phyloP scores from a whole-genome alignment of 2,113 vertebrate species.

The Lophotis ruficrista region DNA sequence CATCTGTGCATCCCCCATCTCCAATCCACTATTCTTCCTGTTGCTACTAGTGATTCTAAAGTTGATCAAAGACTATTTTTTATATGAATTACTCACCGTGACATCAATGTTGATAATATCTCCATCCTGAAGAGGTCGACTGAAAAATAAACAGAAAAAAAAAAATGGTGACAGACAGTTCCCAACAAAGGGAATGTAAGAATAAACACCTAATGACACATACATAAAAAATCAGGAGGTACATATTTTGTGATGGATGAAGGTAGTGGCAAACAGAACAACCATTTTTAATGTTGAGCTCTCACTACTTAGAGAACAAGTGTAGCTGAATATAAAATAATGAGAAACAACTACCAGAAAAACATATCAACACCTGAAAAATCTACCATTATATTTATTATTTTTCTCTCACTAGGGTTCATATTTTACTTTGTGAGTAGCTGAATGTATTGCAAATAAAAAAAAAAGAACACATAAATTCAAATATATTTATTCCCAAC shows the following conservation, averaged over 20 bases:
- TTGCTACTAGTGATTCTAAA: constrained; percentile 81
- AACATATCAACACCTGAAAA: constrained; percentile 57
- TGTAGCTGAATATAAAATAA: constrained; percentile 66
- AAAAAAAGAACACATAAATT: constrained; percentile 5
- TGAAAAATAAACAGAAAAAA: constrained; percentile 82
- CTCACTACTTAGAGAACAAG: constrained; percentile 63
- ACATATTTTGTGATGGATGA: constrained; percentile 58
- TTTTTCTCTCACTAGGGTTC: constrained; percentile 54
- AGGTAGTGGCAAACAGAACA: constrained; percentile 74
- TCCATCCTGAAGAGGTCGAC: constrained; percentile 84
- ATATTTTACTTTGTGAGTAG: constrained; percentile 63
- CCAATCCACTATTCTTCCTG: constrained; percentile 88
- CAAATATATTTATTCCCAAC: constrained; percentile 43
- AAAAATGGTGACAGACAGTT: constrained; percentile 75
- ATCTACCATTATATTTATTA: constrained; percentile 47
- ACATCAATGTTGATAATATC: constrained; percentile 93
- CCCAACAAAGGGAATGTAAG: constrained; percentile 81
- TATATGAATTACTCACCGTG: constrained; percentile 83
- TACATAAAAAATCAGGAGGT: constrained; percentile 72
- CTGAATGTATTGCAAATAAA: constrained; percentile 40
- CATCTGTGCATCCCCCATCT: constrained; percentile 83
- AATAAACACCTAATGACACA: constrained; percentile 81
- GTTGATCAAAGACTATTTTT: constrained; percentile 86
- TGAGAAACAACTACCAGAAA: constrained; percentile 52
- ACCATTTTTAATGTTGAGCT: constrained; percentile 76